Evolutionary conservation across 2,888 invertebrate genomes (phyloP), one percentile per base, ranked within the genome.

Genomic region (Brenthis hecate): DNA sequence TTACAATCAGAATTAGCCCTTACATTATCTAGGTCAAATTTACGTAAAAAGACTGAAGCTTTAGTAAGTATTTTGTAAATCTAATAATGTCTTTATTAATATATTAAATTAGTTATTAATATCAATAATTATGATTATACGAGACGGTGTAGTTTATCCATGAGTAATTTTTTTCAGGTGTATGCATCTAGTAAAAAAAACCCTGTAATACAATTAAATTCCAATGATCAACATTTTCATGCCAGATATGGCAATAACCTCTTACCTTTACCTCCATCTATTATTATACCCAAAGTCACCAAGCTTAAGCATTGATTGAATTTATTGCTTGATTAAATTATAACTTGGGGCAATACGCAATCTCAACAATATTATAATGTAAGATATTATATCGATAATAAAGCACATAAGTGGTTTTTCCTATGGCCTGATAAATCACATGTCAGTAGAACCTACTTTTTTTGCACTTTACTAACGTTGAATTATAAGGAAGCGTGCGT

Each of bases 11-110:
- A 97, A 88, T 88, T 97, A 75, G 95, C 94, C 66, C 94, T 96
- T 70, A 97, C 96, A 6, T 87, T 97, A 71, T 96, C 96, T 77
- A 94, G 96, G 82, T 96, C 96, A 66, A 96, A 96, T 91, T 92
- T 96, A 79, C 94, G 94, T 80, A 95, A 95, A 89, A 94, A 95
- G 88, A 96, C 95, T 85, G 96, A 96, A 84, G 92, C 93, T 75
- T 86, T 94, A 91, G 94, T 94, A 84, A 92, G 94, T 88, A 74
- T 11, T 14, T 47, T 32, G 36, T 43, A 43, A 43, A 6, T 43
- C 6, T 60, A 11, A n/a, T 43, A 19, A 36, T 43, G 13, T 19
- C 1, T 57, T 43, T 54, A 19, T 13, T 23, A 54, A 23, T 19
- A 14, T 19, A 1, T 43, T 3, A 2, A 19, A 14, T 48, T 43